Conservation (phyloP, 2,797 vertebrate species). For the Poeciliopsis gracilis region DNA sequence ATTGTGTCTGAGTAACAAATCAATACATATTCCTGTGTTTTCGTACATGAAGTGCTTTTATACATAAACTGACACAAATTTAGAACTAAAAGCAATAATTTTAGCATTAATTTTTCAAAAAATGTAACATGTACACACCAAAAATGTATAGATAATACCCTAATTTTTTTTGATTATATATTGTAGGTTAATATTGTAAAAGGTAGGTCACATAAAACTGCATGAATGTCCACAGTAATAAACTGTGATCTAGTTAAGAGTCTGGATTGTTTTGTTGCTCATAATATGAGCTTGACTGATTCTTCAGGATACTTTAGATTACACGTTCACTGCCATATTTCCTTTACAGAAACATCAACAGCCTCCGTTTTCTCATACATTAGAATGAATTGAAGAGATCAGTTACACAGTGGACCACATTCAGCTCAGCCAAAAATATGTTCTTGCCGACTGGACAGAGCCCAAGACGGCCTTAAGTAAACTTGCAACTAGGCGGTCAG, state of each 20-base stretch:
- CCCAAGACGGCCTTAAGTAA: conserved; percentile 34
- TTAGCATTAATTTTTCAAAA: background rate
- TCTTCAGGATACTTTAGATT: background rate
- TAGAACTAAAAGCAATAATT: background rate
- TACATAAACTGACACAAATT: background rate
- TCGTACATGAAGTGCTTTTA: background rate
- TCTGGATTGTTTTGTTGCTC: background rate
- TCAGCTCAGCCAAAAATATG: conserved; percentile 27
- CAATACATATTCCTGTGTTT: background rate
- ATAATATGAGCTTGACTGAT: background rate
- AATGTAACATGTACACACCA: background rate
- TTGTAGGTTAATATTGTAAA: background rate
- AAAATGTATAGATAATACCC: background rate
- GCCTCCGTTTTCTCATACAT: background rate
- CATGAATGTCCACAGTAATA: background rate
- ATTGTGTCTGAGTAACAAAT: background rate
- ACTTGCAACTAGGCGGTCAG: conserved; percentile 11
- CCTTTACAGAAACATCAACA: background rate
- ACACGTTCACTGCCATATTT: background rate
- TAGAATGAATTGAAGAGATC: conserved; percentile 6
- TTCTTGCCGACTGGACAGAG: conserved; percentile 39
- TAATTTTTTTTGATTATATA: background rate
- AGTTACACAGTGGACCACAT: conserved; percentile 1
- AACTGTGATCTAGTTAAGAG: background rate
- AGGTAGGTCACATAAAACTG: background rate